Evolutionary conservation across 2,888 invertebrate species (phyloP).

Genomic region (Melipona beecheii): DNA sequence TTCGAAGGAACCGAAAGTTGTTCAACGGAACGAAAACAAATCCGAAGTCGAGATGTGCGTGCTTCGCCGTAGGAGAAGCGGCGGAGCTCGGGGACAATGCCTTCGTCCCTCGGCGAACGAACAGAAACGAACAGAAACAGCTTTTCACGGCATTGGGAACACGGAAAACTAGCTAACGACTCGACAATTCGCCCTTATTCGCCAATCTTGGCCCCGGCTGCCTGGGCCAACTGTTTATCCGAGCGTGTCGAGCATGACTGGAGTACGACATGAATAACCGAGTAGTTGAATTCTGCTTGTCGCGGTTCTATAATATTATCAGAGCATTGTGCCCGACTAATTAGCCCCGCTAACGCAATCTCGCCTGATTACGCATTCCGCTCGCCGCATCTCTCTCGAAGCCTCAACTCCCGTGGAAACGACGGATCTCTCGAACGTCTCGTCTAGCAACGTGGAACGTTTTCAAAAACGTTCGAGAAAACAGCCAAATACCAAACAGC

Average conservation of each 20-base stretch:
- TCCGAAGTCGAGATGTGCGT: slow-evolving; percentile 58
- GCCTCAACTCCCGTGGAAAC: slow-evolving; percentile 49
- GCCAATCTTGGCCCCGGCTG: slow-evolving; percentile 71
- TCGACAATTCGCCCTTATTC: slow-evolving; percentile 73
- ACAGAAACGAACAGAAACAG: slow-evolving; percentile 45
- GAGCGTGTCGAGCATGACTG: slow-evolving; percentile 80
- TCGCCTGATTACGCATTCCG: slow-evolving; percentile 82
- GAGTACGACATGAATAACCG: slow-evolving; percentile 83
- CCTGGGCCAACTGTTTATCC: slow-evolving; percentile 77
- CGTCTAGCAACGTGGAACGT: neutral
- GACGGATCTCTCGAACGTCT: slow-evolving; percentile 20
- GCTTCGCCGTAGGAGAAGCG: slow-evolving; percentile 23
- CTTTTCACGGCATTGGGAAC: slow-evolving; percentile 61
- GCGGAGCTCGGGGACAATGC: slow-evolving; percentile 51
- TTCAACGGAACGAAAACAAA: slow-evolving; percentile 42
- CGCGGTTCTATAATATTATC: slow-evolving; percentile 82
- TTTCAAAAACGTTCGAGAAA: neutral
- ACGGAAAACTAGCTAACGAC: slow-evolving; percentile 69
- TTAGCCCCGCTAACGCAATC: slow-evolving; percentile 83
- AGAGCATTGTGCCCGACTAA: slow-evolving; percentile 83
- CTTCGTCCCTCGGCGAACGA: slow-evolving; percentile 38
- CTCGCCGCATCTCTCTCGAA: slow-evolving; percentile 73
- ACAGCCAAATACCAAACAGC: neutral
- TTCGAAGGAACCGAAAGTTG: slow-evolving; percentile 20
- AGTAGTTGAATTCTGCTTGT: slow-evolving; percentile 76